A percentile compares a stretch with the other conserved stretches of the same genome.
These are phyloP conservation scores for Cassiopea andromeda DNA, from an alignment of 30 jellyfish, hydroid and myxozoan genomes.

Conservation along the genomic window DNA sequence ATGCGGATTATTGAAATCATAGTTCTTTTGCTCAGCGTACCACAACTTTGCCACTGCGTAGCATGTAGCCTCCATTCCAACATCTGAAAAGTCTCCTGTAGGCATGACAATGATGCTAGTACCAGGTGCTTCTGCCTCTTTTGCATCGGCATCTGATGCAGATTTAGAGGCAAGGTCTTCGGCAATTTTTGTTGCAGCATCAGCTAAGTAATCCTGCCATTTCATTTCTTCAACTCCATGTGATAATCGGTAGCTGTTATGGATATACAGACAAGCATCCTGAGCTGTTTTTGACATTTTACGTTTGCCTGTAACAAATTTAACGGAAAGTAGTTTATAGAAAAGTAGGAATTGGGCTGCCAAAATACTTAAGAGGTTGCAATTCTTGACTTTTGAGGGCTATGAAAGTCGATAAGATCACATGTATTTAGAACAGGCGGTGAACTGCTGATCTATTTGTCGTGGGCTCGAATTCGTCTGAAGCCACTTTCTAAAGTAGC, in stretches of 20 bases:
- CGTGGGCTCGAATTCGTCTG: too few relatives aligned
- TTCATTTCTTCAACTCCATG: slow-evolving; percentile 75
- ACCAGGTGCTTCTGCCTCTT: slow-evolving; percentile 79
- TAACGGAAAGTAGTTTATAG: too few relatives aligned
- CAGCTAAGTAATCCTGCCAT: slow-evolving; percentile 80
- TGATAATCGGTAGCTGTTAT: slow-evolving; percentile 77
- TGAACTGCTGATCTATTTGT: too few relatives aligned
- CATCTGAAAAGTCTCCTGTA: slow-evolving; percentile 48
- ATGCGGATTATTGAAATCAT: slow-evolving; percentile 77
- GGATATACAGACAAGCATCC: slow-evolving; percentile 70
- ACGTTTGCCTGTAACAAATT: slow-evolving; percentile 1
- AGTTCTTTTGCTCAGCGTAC: slow-evolving; percentile 85
- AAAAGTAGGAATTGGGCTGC: too few relatives aligned
- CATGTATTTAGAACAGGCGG: too few relatives aligned
- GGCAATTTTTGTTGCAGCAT: slow-evolving; percentile 73
- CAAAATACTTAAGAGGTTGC: too few relatives aligned
- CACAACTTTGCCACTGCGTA: slow-evolving; percentile 73
- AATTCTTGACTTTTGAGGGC: too few relatives aligned
- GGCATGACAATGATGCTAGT: slow-evolving; percentile 59
- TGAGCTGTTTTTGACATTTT: slow-evolving; percentile 45
- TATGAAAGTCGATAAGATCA: too few relatives aligned
- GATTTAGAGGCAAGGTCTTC: slow-evolving; percentile 64
- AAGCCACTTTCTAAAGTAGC: too few relatives aligned
- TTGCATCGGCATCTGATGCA: slow-evolving; percentile 44
- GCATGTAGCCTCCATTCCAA: slow-evolving; percentile 64